Evolutionary conservation across 1,140 invertebrate species (phyloP), one percentile per base, ranked within the genome.

Genomic region (Scaptomyza hsui): DNA sequence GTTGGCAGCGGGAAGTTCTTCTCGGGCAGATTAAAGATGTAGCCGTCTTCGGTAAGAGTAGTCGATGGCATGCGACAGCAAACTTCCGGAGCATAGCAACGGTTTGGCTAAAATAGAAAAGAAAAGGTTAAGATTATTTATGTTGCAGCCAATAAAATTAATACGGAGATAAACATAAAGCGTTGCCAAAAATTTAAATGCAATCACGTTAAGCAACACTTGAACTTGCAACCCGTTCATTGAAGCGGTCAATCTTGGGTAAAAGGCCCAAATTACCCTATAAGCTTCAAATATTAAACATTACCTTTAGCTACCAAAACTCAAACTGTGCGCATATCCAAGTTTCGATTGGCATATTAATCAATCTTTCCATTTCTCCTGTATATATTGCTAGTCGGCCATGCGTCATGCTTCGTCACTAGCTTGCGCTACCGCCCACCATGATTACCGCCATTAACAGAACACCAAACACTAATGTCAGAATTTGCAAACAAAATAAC

Each of bases 1-100:
- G 89, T 81, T 60, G 63, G 91, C 59, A 71, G 80, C 74, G 51
- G 91, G 60, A 90, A 88, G 29, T 57, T 78, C 37, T 89, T 90
- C 6, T 80, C 71, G 19, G 90, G 90, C 29, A 85, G 63, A 16
- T 81, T 83, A 13, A 91, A 81, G 16, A 91, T 89, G 59, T 91
- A 91, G 1, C 90, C 90, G 44, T 90, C 81, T 42, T 88, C 75
- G 21, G 90, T 91, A 16, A 90, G 42, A 4, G 80, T 82, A 3
- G 90, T 91, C 9, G 90, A 85, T 6, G 90, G 90, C 64, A 90
- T 82, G 32, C 90, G 86, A 45, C 90, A 91, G 59, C 90, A 91
- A 4, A 89, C 53, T 41, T 91, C 73, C 6, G 90, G 90, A 1
- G 75, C 75, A 62, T 78, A 90, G 52, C 90, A 91, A 12, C 64